Evolutionary conservation across 2,113 vertebrate genomes (phyloP), one percentile per base, ranked within the genome.

Genomic region (human): DNA sequence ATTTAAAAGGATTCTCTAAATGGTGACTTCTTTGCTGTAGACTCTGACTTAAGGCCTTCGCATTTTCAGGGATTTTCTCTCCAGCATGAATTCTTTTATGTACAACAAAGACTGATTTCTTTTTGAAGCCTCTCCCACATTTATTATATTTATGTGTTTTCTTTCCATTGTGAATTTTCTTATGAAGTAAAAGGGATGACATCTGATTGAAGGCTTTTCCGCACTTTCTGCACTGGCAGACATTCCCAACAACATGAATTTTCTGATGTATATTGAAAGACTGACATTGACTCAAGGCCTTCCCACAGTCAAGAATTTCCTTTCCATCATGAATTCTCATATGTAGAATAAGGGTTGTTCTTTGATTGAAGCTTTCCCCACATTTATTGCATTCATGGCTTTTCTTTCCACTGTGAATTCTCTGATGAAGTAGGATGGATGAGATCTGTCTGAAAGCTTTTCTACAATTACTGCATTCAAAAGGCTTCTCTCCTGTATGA

Each of bases 351-450:
- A 97, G 43, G 4, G 82, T 66, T 32, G 89, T 75, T 43, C 45
- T 96, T 5, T 59, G 95, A 83, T 50, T 83, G 73, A 97, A 97
- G n/a, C 25, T 86, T 50, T 89, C 35, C 57, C 86, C 95, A 66
- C 98, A 97, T 30, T 70, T 73, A 13, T 18, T 82, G 45, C 95
- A 97, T 30, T 80, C 22, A n/a, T 87, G 61, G 73, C n/a, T 79
- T 64, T 92, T 94, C 43, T 38, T 48, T 38, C 4, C 40, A 20
- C 0, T 23, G 43, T 97, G 97, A 45, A 59, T 45, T 84, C 80
- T 97, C 93, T 94, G 97, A 55, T 97, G 98, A 59, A 97, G 95
- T 79, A 98, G n/a, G 1, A 97, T 96, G n/a, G 97, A 96, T 1
- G 94, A 83, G n/a, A 97, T 89, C 79, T 75, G 95, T n/a, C 92